Conservation (phyloP, 2,113 vertebrate genomes). For the Dicrurus megarhynchus region DNA sequence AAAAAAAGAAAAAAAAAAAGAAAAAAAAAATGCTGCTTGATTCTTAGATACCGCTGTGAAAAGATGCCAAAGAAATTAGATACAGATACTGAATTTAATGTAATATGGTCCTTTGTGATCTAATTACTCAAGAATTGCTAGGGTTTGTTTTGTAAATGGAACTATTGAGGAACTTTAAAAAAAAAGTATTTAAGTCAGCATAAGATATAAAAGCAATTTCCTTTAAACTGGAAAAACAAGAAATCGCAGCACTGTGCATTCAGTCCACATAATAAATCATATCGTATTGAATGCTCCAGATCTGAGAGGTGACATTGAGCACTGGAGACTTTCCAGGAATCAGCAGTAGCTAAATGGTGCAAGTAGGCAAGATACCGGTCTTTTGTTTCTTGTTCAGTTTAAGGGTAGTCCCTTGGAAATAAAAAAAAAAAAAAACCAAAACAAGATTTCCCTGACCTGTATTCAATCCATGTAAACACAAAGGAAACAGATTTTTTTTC, state of each 20-base stretch:
- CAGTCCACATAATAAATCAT: conserved; percentile 5
- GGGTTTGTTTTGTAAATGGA: background rate
- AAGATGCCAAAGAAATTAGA: background rate
- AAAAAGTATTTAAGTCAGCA: background rate
- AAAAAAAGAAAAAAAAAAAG: background rate
- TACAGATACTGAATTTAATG: background rate
- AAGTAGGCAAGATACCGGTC: background rate
- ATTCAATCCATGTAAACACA: background rate
- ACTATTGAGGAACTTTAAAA: background rate
- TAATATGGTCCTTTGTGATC: background rate
- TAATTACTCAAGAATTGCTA: background rate
- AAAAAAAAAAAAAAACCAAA: background rate
- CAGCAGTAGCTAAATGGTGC: background rate
- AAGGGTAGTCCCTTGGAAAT: background rate
- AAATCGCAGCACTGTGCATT: background rate
- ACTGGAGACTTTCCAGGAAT: conserved; percentile 16
- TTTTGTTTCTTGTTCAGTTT: conserved; percentile 26
- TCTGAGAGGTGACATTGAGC: background rate
- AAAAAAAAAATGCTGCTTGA: background rate
- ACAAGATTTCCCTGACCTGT: background rate
- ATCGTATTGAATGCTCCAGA: background rate
- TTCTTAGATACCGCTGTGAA: background rate
- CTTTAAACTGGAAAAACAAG: conserved; percentile 12
- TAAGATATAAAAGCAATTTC: conserved; percentile 23
- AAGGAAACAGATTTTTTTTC: background rate